Conservation (phyloP, 2,888 invertebrate genomes). For the Yponomeuta evonymella region DNA sequence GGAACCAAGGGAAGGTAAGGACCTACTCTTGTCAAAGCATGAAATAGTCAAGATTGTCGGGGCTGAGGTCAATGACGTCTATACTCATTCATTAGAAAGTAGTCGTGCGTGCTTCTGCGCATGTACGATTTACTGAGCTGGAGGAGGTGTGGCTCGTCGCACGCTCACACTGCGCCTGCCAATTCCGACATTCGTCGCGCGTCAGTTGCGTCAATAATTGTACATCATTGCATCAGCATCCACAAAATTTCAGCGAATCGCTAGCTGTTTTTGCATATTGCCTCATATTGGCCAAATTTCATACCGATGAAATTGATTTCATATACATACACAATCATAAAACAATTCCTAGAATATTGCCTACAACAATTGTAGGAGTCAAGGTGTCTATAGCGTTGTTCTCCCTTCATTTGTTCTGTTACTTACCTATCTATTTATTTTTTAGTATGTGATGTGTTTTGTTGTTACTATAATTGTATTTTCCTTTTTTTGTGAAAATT, state of each 20-base stretch:
- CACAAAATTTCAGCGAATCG: background rate
- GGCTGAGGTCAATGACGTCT: slow-evolving; percentile 47
- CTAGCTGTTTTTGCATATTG: background rate
- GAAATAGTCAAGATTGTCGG: background rate
- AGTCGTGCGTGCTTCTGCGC: slow-evolving; percentile 27
- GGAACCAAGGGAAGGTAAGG: too few relatives aligned
- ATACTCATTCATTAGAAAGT: slow-evolving; percentile 45
- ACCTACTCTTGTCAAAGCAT: background rate
- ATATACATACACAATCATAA: background rate
- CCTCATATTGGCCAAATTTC: background rate
- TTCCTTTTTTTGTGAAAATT: background rate
- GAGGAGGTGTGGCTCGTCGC: slow-evolving; percentile 16
- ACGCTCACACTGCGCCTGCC: slow-evolving; percentile 28
- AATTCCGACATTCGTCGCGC: slow-evolving; percentile 29
- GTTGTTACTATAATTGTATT: background rate
- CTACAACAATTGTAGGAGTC: too few relatives aligned
- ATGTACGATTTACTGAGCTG: slow-evolving; percentile 17
- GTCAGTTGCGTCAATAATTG: slow-evolving; percentile 9
- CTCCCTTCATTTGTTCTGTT: too few relatives aligned
- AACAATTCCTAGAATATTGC: too few relatives aligned
- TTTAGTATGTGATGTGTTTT: too few relatives aligned
- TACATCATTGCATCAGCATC: slow-evolving; percentile 12
- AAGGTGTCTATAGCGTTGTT: too few relatives aligned
- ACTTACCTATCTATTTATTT: too few relatives aligned
- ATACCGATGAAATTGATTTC: background rate